Evolutionary conservation across 92 coral and sea anemone species (phyloP).

Genomic region (Pocillopora meandrina): DNA sequence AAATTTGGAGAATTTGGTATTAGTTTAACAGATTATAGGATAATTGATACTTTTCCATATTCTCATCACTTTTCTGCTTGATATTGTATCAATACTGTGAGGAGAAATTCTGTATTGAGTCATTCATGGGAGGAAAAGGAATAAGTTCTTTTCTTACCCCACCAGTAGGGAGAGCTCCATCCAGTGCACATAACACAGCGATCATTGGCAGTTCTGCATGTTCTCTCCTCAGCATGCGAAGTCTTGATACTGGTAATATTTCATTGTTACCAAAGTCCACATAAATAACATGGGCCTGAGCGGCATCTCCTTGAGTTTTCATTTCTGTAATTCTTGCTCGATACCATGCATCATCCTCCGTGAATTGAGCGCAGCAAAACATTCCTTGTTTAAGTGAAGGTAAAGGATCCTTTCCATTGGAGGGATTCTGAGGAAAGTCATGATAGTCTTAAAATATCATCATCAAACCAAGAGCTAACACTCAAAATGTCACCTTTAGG

Average conservation of each 20-base stretch:
- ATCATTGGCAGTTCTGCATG: constrained; percentile 81
- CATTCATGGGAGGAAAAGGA: neutral
- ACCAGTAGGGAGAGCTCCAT: constrained; percentile 52
- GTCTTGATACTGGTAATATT: constrained; percentile 55
- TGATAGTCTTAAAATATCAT: neutral
- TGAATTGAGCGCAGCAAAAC: constrained; percentile 86
- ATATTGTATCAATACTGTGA: no score
- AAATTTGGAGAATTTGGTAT: no score
- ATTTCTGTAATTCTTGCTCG: constrained; percentile 67
- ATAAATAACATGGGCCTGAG: constrained; percentile 66
- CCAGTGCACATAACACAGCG: constrained; percentile 81
- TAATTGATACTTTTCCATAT: neutral
- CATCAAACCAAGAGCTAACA: no score
- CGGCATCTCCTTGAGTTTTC: constrained; percentile 34
- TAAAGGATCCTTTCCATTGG: neutral
- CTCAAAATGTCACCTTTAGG: no score
- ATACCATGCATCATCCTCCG: constrained; percentile 80
- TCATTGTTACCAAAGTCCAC: constrained; percentile 94
- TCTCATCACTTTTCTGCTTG: no score
- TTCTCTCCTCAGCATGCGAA: constrained; percentile 66
- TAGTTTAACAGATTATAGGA: no score
- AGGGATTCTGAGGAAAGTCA: neutral
- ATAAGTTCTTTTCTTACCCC: constrained; percentile 37
- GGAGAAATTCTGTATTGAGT: no score
- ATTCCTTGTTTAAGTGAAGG: constrained; percentile 39